Conservation (phyloP, 2,888 invertebrate genomes). For the Melinaea menophilus region DNA sequence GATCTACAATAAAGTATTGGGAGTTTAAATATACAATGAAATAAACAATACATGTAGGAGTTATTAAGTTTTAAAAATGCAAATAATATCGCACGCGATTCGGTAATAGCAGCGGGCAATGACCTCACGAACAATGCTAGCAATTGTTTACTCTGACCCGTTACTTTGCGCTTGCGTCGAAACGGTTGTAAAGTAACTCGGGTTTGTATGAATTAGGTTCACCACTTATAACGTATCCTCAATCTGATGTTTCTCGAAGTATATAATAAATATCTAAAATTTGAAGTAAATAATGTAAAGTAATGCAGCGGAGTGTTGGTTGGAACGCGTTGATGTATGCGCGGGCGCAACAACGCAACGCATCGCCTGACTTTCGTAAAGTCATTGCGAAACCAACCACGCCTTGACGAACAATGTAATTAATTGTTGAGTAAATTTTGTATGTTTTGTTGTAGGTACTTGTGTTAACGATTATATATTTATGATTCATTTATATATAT, state of each 20-base stretch:
- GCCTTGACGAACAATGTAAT: neutral
- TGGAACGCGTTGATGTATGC: conserved; percentile 41
- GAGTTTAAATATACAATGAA: too few relatives aligned
- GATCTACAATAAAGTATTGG: neutral
- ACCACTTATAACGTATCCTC: too few relatives aligned
- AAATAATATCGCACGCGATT: conserved; percentile 15
- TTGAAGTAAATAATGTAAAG: neutral
- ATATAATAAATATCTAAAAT: too few relatives aligned
- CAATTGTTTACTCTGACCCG: conserved; percentile 64
- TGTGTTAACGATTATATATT: neutral
- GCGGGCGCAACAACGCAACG: conserved; percentile 33
- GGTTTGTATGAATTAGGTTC: conserved; percentile 1
- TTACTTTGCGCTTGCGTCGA: conserved; percentile 40
- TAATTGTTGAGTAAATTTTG: neutral
- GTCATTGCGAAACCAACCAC: conserved; percentile 4
- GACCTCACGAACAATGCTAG: conserved; percentile 61
- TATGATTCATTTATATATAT: neutral
- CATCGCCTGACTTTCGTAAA: conserved; percentile 4
- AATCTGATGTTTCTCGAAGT: too few relatives aligned
- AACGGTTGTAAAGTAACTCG: neutral
- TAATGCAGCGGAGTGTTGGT: conserved; percentile 2
- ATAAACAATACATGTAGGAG: neutral
- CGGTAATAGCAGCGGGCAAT: conserved; percentile 42
- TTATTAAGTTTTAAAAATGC: conserved; percentile 13
- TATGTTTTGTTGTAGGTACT: neutral